Conservation (phyloP, 2,797 vertebrate species). For the Mus spretus region DNA sequence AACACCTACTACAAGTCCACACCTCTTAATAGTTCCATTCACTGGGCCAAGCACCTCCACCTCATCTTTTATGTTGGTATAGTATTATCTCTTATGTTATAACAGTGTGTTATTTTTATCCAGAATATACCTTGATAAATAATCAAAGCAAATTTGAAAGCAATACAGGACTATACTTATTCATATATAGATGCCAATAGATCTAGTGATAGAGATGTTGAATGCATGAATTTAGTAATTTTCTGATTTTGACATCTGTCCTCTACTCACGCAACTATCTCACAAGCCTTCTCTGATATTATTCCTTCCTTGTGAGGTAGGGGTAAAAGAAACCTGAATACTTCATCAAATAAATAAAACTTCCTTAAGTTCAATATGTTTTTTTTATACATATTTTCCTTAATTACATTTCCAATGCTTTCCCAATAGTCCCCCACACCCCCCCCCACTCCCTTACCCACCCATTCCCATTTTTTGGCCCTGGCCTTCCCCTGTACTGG, state of each 20-base stretch:
- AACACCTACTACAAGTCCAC: no score
- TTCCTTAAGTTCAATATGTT: background rate
- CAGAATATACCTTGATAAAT: background rate
- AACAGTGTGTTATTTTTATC: background rate
- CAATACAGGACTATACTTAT: background rate
- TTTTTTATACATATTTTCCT: no score
- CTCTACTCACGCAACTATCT: background rate
- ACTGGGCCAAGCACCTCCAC: no score
- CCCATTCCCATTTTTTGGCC: no score
- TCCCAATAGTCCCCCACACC: no score
- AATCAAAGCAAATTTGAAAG: background rate
- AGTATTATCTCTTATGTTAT: no score
- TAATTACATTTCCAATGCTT: no score
- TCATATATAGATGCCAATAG: background rate
- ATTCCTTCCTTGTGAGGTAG: background rate
- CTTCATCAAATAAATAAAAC: background rate
- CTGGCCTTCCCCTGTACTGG: no score
- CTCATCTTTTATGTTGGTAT: background rate
- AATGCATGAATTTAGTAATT: background rate
- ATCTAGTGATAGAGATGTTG: background rate
- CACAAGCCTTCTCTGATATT: background rate
- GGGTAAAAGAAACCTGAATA: rapidly evolving
- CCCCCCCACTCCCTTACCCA: no score
- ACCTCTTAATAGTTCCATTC: no score
- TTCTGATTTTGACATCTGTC: background rate